Evolutionary conservation across 2,113 vertebrate species (phyloP), one percentile per base, ranked within the genome.

Genomic region (Stomatorhinus ivindoensis): DNA sequence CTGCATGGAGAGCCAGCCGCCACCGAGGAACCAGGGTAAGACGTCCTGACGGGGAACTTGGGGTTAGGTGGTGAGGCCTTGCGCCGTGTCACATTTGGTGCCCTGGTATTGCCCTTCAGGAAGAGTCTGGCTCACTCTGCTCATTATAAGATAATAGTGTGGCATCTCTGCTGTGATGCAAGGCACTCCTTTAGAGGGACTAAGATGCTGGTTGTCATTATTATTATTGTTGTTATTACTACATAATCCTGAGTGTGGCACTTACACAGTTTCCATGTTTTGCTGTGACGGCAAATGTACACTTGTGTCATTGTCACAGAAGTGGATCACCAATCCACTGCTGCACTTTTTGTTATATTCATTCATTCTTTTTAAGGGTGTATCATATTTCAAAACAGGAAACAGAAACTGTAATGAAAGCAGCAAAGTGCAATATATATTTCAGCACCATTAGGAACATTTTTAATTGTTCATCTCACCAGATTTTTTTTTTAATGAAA

Each of bases 1-100:
- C 93, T 99, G 97, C 93, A 86, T 98, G 90, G 98, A 99, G 90
- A 97, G 96, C 93, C 96, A 97, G 89, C 96, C 96, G 47, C 92
- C 95, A 0, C 93, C 96, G 89, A 97, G 97, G 90, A 98, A 96
- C 95, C 97, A 98, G 93, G 97, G 98, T 99, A 96, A 97, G 96
- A 17, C 46, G 61, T 2, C 51, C 51, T 44, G 46, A 47, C 39
- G 24, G 53, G 17, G 2, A 55, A 39, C 1, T 44, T 1, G 35
- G 4, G 21, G 15, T 17, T 42, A 2, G 35, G 7, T 10, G 1
- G 73, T 50, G 48, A 83, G 73, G 88, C 69, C 48, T 5, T 7
- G 6, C 65, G 31, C 35, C 0, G 13, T 17, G 11, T 53, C 48
- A 10, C 24, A 13, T 3, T 10, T 7, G 10, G 19, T 4, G 39